Evolutionary conservation across 2,888 invertebrate genomes (phyloP).

Genomic region (Crioceris asparagi): DNA sequence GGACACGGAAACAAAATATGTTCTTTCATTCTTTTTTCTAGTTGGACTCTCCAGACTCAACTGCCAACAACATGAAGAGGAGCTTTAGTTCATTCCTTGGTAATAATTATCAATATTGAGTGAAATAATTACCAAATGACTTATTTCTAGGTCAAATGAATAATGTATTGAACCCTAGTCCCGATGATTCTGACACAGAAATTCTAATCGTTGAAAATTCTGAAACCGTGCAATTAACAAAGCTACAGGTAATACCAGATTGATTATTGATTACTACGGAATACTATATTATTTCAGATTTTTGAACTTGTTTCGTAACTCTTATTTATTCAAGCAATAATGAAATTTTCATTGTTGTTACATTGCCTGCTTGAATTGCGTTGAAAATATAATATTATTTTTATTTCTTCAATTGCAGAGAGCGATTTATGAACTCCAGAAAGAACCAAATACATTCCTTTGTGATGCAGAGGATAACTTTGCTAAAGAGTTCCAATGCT

Average conservation of each 20-base stretch:
- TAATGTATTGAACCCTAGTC: slow-evolving; percentile 56
- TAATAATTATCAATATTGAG: slow-evolving; percentile 25
- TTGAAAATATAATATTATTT: too few species aligned
- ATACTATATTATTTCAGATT: too few species aligned
- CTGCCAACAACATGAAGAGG: slow-evolving; percentile 60
- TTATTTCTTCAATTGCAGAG: slow-evolving; percentile 40
- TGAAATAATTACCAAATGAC: slow-evolving; percentile 3
- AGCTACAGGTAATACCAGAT: slow-evolving; percentile 39
- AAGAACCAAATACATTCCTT: slow-evolving; percentile 62
- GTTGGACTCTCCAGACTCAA: slow-evolving; percentile 62
- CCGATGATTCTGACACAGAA: slow-evolving; percentile 60
- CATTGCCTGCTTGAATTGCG: too few species aligned
- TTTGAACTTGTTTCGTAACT: too few species aligned
- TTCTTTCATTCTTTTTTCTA: slow-evolving; percentile 30
- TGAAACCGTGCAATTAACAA: slow-evolving; percentile 54
- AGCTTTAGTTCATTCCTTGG: slow-evolving; percentile 61
- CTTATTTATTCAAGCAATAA: too few species aligned
- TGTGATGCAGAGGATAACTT: slow-evolving; percentile 51
- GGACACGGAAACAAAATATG: background rate
- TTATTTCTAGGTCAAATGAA: slow-evolving; percentile 51
- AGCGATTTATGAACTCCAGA: slow-evolving; percentile 59
- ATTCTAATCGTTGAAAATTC: slow-evolving; percentile 53
- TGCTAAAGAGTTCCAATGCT: slow-evolving; percentile 45
- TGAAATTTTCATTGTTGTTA: too few species aligned
- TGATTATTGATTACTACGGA: slow-evolving; percentile 1